phyloP scores from a whole-genome alignment of 2,797 vertebrate species.

The Brachyrhaphis roseni region DNA sequence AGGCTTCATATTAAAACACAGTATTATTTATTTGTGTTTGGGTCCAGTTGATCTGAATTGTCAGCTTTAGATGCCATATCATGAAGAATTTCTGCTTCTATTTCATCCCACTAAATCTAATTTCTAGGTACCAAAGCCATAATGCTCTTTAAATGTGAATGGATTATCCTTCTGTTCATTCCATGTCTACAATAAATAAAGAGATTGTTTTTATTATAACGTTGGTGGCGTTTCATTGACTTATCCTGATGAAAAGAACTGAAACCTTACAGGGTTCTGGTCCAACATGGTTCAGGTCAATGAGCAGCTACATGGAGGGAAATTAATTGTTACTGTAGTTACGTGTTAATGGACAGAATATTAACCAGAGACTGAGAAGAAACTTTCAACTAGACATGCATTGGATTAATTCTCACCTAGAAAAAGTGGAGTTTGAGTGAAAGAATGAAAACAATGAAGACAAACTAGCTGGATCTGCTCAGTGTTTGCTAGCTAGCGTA shows the following conservation, averaged over 20 bases:
- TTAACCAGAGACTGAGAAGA: too few relatives aligned
- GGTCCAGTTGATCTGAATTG: neutral
- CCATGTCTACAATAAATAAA: conserved; percentile 37
- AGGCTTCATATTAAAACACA: neutral
- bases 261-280: neutral
- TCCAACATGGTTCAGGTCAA: neutral
- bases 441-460: neutral
- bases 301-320: too few relatives aligned
- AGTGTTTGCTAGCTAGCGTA: too few relatives aligned
- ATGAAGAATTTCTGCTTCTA: neutral
- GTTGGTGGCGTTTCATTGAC: neutral
- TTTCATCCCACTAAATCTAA: neutral
- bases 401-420: too few relatives aligned
- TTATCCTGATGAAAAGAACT: neutral
- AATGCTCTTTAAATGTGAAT: neutral
- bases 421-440: too few relatives aligned
- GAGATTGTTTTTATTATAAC: conserved; percentile 32
- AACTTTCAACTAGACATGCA: too few relatives aligned
- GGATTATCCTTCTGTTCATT: neutral
- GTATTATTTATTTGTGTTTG: conserved; percentile 9
- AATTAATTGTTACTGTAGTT: too few relatives aligned
- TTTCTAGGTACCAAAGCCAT: neutral
- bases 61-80: neutral
- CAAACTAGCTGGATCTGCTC: neutral
- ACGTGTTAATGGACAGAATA: too few relatives aligned